A percentile compares a stretch with the other conserved stretches of the same genome.
Evolutionary conservation across 2,113 vertebrate species (phyloP).

Genomic region (Circaetus cinerascens): DNA sequence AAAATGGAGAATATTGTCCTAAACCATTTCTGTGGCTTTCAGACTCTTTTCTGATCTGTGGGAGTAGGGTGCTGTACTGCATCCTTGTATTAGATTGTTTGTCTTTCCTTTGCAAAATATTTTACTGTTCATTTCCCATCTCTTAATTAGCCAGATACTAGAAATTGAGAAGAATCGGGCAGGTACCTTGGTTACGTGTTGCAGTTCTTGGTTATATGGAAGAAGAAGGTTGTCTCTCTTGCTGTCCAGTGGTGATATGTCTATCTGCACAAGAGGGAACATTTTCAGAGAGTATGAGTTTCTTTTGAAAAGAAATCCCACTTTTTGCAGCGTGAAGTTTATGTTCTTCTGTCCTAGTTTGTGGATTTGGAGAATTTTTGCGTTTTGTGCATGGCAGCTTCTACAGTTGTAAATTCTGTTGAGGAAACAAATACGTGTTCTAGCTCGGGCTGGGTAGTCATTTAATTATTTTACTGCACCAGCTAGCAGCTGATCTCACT

Average conservation of each 20-base stretch:
- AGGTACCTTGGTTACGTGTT: neutral
- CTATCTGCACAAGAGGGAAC: neutral
- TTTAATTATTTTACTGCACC: neutral
- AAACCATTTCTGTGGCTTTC: neutral
- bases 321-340: neutral
- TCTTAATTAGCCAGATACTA: neutral
- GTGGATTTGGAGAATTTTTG: neutral
- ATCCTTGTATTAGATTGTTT: neutral
- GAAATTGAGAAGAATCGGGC: neutral
- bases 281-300: neutral
- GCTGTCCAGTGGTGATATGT: neutral
- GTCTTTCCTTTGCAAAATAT: neutral
- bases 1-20: neutral
- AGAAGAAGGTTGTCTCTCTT: neutral
- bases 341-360: neutral
- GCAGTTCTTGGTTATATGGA: neutral
- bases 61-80: neutral
- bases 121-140: neutral
- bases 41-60: neutral
- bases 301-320: neutral
- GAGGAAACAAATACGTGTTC: neutral
- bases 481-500: neutral
- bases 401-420: neutral
- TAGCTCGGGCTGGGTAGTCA: neutral
- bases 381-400: neutral